phyloP scores from a whole-genome alignment of 2,113 vertebrate genomes.

The Eulemur rufifrons region DNA sequence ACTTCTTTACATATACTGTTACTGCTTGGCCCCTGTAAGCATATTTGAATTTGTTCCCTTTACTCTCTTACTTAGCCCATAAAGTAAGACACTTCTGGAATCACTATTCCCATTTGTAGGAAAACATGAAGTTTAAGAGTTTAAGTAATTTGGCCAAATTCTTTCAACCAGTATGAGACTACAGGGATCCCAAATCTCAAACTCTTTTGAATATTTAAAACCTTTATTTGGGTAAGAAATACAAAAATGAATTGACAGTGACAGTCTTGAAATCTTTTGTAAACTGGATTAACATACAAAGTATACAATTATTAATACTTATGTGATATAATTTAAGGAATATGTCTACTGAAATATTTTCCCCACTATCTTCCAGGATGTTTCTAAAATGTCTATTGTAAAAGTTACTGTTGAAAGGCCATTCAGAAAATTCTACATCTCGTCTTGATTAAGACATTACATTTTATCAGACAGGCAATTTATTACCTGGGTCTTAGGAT shows the following conservation, averaged over 20 bases:
- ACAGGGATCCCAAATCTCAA: not conserved
- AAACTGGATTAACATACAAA: not conserved
- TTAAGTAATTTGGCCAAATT: not conserved
- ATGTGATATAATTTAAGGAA: not conserved
- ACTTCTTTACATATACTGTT: not conserved
- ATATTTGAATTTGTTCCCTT: not conserved
- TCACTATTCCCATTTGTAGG: not conserved
- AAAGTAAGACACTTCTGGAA: not conserved
- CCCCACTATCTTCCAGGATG: not conserved
- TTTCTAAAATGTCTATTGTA: not conserved
- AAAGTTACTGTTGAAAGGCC: not conserved
- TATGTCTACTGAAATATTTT: not conserved
- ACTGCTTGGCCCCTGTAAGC: not conserved
- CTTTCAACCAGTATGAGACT: not conserved
- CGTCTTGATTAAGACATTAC: not conserved
- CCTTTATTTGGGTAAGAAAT: not conserved
- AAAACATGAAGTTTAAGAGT: not conserved
- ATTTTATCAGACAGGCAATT: not conserved
- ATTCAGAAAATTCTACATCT: not conserved
- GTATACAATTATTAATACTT: not conserved
- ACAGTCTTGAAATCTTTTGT: not conserved
- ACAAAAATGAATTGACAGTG: not conserved
- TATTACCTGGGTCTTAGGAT: not conserved
- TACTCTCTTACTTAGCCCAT: not conserved
- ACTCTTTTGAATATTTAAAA: not conserved